phyloP scores from a whole-genome alignment of 2,888 invertebrate species.

The Cantharis lateralis region DNA sequence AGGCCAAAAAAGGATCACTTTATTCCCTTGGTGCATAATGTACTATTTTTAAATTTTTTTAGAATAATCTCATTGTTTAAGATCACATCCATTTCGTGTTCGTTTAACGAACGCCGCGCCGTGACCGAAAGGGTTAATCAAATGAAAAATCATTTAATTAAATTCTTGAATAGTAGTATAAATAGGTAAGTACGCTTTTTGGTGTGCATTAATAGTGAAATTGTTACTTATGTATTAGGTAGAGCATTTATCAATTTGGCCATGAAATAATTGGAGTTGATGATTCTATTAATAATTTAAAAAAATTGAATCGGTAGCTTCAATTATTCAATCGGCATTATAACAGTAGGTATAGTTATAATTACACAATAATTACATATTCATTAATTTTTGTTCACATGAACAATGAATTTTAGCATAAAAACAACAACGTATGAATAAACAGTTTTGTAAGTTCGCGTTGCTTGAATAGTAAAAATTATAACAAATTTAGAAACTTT shows the following conservation, averaged over 20 bases:
- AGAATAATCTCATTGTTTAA: no score
- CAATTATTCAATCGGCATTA: no score
- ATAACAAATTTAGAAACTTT: background rate
- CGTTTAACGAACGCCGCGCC: no score
- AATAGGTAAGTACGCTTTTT: background rate
- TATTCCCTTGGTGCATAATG: no score
- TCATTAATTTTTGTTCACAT: background rate
- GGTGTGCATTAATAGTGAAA: background rate
- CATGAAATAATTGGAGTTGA: background rate
- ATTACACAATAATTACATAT: background rate
- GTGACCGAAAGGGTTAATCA: no score
- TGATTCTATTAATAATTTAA: background rate
- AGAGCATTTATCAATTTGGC: background rate
- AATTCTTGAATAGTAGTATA: no score
- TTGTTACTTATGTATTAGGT: background rate
- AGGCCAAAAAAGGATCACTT: no score
- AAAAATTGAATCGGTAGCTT: background rate
- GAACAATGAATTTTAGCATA: background rate
- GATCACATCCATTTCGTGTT: no score
- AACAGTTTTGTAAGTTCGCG: background rate
- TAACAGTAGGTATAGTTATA: background rate
- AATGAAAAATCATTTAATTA: no score
- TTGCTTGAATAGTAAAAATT: background rate
- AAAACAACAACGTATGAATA: background rate
- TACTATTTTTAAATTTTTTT: no score